phyloP scores from a whole-genome alignment of 2,113 vertebrate genomes.

The Pygathrix nemaeus region DNA sequence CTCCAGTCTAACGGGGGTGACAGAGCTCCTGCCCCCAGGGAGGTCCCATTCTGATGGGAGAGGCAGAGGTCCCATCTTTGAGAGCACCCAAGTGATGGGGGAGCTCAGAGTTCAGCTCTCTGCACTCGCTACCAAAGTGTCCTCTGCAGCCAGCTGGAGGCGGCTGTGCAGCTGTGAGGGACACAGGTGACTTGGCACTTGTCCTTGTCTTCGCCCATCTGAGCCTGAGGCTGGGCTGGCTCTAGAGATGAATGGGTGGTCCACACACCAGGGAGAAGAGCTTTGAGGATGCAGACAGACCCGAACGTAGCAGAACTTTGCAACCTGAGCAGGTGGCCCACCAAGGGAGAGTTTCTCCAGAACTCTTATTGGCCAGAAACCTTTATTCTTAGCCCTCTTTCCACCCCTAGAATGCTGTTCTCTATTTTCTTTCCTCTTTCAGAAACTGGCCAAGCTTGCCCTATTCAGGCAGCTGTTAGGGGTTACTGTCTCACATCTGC shows the following conservation, averaged over 20 bases:
- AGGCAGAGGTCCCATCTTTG: neutral
- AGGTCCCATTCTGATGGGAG: neutral
- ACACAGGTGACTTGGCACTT: constrained; percentile 33
- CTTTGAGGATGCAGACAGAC: neutral
- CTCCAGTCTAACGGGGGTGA: neutral
- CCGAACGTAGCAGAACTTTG: neutral
- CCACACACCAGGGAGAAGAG: neutral
- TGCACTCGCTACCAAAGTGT: neutral
- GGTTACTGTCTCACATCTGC: neutral
- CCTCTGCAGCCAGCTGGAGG: neutral
- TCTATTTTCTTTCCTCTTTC: neutral
- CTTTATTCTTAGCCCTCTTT: neutral
- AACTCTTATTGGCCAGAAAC: neutral
- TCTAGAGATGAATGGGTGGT: neutral
- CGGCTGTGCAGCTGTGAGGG: neutral
- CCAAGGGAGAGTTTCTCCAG: neutral
- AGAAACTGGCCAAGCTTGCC: neutral
- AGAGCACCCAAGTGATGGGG: too few species aligned
- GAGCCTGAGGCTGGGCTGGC: neutral
- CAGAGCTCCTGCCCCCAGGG: neutral
- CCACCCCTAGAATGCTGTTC: neutral
- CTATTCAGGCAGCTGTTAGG: neutral
- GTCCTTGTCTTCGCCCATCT: constrained; percentile 3
- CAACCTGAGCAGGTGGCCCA: neutral
- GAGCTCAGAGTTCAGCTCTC: neutral